These are phyloP conservation scores for Patella pellucida DNA, from an alignment of 2,888 invertebrate species.

Conservation along the genomic window DNA sequence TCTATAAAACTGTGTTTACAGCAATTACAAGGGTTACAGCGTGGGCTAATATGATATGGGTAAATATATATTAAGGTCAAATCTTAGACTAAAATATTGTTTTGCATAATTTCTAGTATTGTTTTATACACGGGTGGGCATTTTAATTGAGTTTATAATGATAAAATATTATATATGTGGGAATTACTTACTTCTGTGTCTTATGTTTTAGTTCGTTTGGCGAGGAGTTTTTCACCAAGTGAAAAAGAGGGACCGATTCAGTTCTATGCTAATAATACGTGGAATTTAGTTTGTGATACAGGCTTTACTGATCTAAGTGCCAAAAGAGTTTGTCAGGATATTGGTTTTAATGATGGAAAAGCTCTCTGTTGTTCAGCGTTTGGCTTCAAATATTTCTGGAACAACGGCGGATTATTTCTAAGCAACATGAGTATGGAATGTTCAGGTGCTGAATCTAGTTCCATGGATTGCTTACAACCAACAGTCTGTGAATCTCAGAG, in stretches of 20 bases:
- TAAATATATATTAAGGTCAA: too few species aligned
- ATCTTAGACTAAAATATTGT: too few species aligned
- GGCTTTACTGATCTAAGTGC: slow-evolving; percentile 57
- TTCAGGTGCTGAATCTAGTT: slow-evolving; percentile 29
- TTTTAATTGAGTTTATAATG: too few species aligned
- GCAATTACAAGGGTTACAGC: too few species aligned
- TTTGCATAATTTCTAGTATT: too few species aligned
- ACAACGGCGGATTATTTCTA: slow-evolving; percentile 10
- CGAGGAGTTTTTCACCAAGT: slow-evolving; percentile 44
- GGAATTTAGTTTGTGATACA: slow-evolving; percentile 58
- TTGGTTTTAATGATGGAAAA: slow-evolving; percentile 53
- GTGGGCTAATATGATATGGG: too few species aligned
- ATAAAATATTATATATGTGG: too few species aligned
- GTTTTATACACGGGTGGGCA: too few species aligned
- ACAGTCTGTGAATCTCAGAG: slow-evolving; percentile 40
- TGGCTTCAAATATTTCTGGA: slow-evolving; percentile 38
- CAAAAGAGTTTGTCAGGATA: slow-evolving; percentile 48
- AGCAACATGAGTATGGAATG: slow-evolving; percentile 50
- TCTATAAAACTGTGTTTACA: too few species aligned
- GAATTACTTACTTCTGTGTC: too few species aligned
- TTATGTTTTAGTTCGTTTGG: slow-evolving; percentile 46
- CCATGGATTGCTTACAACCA: slow-evolving; percentile 42
- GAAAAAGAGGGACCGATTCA: slow-evolving; percentile 55
- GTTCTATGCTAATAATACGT: slow-evolving; percentile 43
- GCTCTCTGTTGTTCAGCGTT: slow-evolving; percentile 56